Conservation (phyloP, 2,888 invertebrate genomes). For the Hyppa rectilinea region DNA sequence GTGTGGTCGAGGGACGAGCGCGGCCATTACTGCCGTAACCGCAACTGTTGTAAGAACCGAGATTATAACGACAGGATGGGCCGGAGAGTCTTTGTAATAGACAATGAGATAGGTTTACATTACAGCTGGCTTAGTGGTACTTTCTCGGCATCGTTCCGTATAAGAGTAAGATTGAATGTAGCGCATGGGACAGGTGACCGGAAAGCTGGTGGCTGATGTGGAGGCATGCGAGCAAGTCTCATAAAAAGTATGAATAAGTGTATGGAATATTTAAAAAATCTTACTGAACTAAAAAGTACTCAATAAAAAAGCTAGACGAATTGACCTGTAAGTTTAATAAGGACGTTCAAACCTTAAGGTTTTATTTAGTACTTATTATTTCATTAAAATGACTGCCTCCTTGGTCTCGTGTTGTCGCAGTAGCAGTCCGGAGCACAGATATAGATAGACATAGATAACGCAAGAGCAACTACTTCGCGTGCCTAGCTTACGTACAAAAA, state of each 20-base stretch:
- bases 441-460: too few relatives aligned
- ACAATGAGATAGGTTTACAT: constrained; percentile 10
- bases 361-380: too few relatives aligned
- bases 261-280: background rate
- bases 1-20: constrained; percentile 45
- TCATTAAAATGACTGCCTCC: too few relatives aligned
- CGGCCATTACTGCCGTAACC: constrained; percentile 31
- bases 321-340: too few relatives aligned
- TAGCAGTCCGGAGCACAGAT: too few relatives aligned
- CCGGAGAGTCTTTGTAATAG: constrained; percentile 5
- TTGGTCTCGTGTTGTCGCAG: too few relatives aligned
- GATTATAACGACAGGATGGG: constrained; percentile 10
- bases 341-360: too few relatives aligned
- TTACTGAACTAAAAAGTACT: too few relatives aligned
- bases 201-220: background rate
- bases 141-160: constrained; percentile 1
- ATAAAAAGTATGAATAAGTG: background rate
- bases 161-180: too few relatives aligned
- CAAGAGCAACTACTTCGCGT: too few relatives aligned
- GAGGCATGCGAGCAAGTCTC: background rate
- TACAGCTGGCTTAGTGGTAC: background rate
- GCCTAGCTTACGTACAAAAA: too few relatives aligned
- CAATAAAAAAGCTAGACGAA: too few relatives aligned
- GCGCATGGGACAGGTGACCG: background rate
- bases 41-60: constrained; percentile 23